Evolutionary conservation across 2,888 invertebrate genomes (phyloP), one percentile per base, ranked within the genome.

Genomic region (Ptychoptera contaminata): DNA sequence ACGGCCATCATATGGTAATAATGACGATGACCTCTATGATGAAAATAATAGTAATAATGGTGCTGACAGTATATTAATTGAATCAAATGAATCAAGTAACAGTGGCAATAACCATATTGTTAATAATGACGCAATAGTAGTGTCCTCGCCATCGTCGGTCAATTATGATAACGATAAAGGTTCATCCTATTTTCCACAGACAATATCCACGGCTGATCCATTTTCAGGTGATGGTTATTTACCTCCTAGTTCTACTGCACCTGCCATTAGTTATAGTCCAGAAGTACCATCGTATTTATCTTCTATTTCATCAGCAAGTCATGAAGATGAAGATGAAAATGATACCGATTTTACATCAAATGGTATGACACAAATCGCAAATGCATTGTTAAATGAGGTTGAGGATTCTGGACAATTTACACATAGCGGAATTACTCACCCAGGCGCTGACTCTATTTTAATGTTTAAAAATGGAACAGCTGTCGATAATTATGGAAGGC

Each of bases 391-490:
- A 7, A 65, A 65, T 37, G 58, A 61, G 0, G 68, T 69, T 35
- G 66, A 67, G 23, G 23, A 23, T 23, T 23, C 23, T 9, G 68
- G 68, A 46, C 70, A 72, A 48, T 68, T 62, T 44, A 67, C 63
- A 8, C 73, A 74, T 42, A 76, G 75, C 51, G 70, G 70, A 30
- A 76, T 76, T 34, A 70, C 74, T 8, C 73, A 76, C 53, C 71
- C 70, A 2, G 65, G 70, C 1, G 74, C 79, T 10, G 81, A 81
- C 46, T 76, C 81, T 0, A 69, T 77, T 44, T 56, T 81, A 1
- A 60, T 77, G 2, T 72, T 77, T 46, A 67, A 72, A 15, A 65
- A 71, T 30, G 74, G 72, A 1, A 67, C 69, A 48, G 71, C 72
- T 48, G 63, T 69, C 0, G 67, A 61, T 0, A 63, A 69, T 48